Percentiles rank a stretch among this genome's conserved stretches.
phyloP scores from a whole-genome alignment of 2,113 vertebrate genomes.

The Paraplagusia blochii region DNA sequence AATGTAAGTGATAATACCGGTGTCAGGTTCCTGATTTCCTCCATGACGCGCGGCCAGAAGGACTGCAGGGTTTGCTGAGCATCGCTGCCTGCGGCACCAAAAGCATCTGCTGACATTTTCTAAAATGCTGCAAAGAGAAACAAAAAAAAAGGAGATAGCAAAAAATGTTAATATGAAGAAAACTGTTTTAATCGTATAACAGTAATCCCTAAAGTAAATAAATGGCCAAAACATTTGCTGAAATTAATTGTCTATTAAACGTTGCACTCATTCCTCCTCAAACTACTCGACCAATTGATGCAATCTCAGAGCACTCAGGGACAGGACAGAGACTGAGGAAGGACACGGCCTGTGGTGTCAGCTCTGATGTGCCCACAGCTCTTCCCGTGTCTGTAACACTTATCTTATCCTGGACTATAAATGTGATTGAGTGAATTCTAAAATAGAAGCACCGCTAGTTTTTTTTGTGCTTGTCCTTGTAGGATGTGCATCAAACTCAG shows the following conservation, averaged over 20 bases:
- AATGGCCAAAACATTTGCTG: no score
- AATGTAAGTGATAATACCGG: conserved; percentile 76
- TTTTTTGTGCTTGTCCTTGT: conserved; percentile 48
- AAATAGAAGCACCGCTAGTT: conserved; percentile 25
- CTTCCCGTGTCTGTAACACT: conserved; percentile 37
- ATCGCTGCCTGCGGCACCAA: conserved; percentile 85
- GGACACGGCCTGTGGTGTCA: background rate
- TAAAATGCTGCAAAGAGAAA: conserved; percentile 60
- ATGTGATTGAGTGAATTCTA: conserved; percentile 48
- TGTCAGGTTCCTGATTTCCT: conserved; percentile 95
- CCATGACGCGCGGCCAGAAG: conserved; percentile 98
- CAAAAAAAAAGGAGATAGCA: conserved; percentile 2
- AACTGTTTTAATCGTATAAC: no score
- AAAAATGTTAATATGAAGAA: background rate
- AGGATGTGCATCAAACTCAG: conserved; percentile 38
- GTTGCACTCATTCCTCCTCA: no score
- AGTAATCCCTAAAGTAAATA: no score
- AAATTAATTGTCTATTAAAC: no score
- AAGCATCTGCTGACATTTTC: conserved; percentile 90
- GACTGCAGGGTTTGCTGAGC: conserved; percentile 96
- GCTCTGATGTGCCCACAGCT: conserved; percentile 11
- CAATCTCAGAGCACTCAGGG: background rate
- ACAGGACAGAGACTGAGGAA: conserved; percentile 7
- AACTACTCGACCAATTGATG: no score
- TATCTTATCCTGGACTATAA: conserved; percentile 38